Evolutionary conservation across 2,113 vertebrate genomes (phyloP).

Genomic region (Vidua chalybeata): DNA sequence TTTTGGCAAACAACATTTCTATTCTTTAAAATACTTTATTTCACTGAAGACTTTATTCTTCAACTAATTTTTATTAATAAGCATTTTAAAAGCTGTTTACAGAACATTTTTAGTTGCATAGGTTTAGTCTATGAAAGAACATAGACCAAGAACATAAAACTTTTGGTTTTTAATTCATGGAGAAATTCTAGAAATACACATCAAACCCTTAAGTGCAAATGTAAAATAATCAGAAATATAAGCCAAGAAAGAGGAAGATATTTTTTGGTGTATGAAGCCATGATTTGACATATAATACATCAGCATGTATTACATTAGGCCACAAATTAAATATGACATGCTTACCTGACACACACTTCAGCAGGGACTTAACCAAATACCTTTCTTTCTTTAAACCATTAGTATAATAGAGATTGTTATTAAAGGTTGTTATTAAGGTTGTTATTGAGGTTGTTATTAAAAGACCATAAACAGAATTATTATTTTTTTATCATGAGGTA

Average conservation of each 20-base stretch:
- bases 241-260: background rate
- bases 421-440: background rate
- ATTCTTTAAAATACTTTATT: background rate
- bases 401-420: background rate
- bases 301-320: background rate
- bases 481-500: background rate
- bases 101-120: background rate
- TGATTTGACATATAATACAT: background rate
- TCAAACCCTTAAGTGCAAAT: background rate
- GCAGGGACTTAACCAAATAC: background rate
- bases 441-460: background rate
- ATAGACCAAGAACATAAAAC: background rate
- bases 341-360: background rate
- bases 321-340: background rate
- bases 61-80: background rate
- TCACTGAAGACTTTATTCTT: background rate
- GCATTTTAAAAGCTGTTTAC: background rate
- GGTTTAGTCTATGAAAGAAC: background rate
- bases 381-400: background rate
- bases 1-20: background rate
- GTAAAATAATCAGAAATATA: background rate
- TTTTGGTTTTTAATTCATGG: background rate
- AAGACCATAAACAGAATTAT: background rate
- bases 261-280: background rate
- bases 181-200: background rate